Evolutionary conservation across 2,888 invertebrate species (phyloP).

Genomic region (Platynereis dumerilii): DNA sequence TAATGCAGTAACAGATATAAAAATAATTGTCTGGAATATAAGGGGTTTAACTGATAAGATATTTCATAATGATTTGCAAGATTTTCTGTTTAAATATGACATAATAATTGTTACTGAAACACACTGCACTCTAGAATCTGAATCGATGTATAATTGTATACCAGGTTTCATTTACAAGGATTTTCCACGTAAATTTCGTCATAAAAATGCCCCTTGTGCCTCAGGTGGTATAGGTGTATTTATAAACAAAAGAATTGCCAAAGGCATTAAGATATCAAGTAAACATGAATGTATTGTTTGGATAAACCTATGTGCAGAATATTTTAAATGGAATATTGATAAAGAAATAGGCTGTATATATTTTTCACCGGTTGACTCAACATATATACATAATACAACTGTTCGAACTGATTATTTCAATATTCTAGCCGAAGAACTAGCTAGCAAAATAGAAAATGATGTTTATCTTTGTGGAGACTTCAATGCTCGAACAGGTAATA

Average conservation of each 20-base stretch:
- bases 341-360: background rate
- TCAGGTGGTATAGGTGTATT: constrained; percentile 1
- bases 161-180: too few relatives aligned
- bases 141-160: background rate
- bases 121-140: background rate
- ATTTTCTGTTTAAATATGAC: background rate
- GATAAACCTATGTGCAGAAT: background rate
- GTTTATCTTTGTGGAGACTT: background rate
- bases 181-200: background rate
- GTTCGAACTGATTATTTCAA: background rate
- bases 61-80: background rate
- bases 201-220: background rate
- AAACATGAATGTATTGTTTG: background rate
- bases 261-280: background rate
- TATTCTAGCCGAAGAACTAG: background rate
- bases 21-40: background rate
- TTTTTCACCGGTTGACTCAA: background rate
- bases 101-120: background rate
- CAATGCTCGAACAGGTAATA: background rate
- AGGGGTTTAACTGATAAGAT: background rate
- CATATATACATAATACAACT: background rate
- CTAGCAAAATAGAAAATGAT: background rate
- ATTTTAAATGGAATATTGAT: background rate
- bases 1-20: background rate
- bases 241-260: background rate